These are phyloP conservation scores for Sinocyclocheilus anshuiensis DNA, from an alignment of 2,113 vertebrate genomes.

Conservation along the genomic window DNA sequence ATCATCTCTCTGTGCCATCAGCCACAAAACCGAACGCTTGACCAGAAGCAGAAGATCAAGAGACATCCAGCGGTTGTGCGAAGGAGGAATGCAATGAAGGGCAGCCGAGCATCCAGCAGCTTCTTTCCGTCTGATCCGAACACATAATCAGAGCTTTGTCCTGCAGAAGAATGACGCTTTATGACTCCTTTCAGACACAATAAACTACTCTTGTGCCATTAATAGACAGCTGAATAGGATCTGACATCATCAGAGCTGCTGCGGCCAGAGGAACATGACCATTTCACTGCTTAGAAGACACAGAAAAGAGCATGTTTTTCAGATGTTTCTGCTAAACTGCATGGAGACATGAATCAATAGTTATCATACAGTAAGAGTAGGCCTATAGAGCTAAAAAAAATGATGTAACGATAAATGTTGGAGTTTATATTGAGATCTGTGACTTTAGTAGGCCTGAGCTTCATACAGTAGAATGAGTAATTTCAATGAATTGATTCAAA, in stretches of 20 bases:
- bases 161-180: not conserved
- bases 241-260: not conserved
- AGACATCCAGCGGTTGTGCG: not conserved
- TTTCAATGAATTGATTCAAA: not conserved
- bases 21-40: not conserved
- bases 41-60: not conserved
- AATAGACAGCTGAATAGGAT: not conserved
- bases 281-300: not conserved
- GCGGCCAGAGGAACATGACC: not conserved
- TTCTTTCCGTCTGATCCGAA: not conserved
- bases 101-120: not conserved
- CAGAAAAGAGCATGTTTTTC: not conserved
- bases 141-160: slow-evolving; percentile 36
- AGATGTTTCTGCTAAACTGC: not conserved
- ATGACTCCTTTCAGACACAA: not conserved
- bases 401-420: not conserved
- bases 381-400: not conserved
- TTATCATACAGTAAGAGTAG: not conserved
- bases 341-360: not conserved
- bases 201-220: not conserved
- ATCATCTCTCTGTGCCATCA: not conserved
- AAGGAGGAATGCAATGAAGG: not conserved
- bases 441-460: too few relatives aligned
- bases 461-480: not conserved
- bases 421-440: not conserved